phyloP scores from a whole-genome alignment of 23 tunicate genomes.

The Trididemnum clinides region DNA sequence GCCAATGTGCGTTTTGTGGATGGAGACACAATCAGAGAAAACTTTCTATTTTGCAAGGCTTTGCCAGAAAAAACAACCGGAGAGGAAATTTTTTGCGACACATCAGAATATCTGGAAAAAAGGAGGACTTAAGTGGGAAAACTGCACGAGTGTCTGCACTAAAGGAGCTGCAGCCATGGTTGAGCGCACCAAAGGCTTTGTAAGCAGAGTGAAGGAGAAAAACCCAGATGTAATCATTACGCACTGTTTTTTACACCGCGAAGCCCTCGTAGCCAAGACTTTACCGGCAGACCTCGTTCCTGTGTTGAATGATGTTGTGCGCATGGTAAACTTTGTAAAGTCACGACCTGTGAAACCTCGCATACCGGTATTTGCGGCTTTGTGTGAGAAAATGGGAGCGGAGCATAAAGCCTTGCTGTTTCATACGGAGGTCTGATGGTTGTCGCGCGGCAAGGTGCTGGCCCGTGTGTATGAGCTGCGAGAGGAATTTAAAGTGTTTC shows the following conservation, averaged over 20 bases:
- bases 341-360: slow-evolving; percentile 39
- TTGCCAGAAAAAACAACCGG: slow-evolving; percentile 40
- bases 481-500: slow-evolving; percentile 8
- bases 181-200: slow-evolving; percentile 25
- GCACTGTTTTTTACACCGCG: slow-evolving; percentile 45
- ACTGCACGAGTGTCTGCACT: slow-evolving; percentile 32
- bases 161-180: slow-evolving; percentile 40
- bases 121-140: slow-evolving; percentile 37
- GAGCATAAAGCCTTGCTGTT: slow-evolving; percentile 29
- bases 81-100: no score
- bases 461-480: slow-evolving; percentile 22
- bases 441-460: slow-evolving; percentile 5
- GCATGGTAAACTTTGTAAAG: slow-evolving; percentile 34
- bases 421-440: slow-evolving; percentile 25
- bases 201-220: slow-evolving; percentile 40
- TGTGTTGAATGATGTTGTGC: slow-evolving; percentile 35
- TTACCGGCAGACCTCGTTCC: slow-evolving; percentile 50
- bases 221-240: slow-evolving; percentile 21
- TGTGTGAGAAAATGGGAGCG: slow-evolving; percentile 44
- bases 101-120: slow-evolving; percentile 33
- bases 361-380: slow-evolving; percentile 20
- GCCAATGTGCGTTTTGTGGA: slow-evolving; percentile 52
- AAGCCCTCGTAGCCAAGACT: slow-evolving; percentile 46
- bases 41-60: slow-evolving; percentile 28
- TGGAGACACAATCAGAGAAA: slow-evolving; percentile 39